Base-by-base conservation (phyloP, 2,113 vertebrate genomes). In the Scortum barcoo region DNA sequence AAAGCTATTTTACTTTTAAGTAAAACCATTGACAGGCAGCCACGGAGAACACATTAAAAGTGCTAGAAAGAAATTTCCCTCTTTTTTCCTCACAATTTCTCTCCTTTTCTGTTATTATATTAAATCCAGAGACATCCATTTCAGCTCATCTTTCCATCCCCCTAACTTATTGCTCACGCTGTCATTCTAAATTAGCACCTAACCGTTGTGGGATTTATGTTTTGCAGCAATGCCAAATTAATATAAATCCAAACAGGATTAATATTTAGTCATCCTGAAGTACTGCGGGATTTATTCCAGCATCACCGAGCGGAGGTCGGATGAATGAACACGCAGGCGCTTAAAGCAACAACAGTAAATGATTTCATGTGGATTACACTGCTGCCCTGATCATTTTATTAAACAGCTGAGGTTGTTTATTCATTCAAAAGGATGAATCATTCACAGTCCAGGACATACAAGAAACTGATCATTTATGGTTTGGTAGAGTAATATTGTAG, bases 401-500 rank as follows among this genome's bases (percentile, higher is more conserved):
- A 30, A 16, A 61, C 17, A 40, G 11, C 3, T 20, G n/a, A 14
- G 1, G 46, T 44, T 50, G 3, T 28, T 28, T 28, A 56, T 46
- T 22, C 10, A 20, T 38, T 38, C 14, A n/a, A 58, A 69, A 22
- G 4, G 16, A 63, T 46, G 13, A 80, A 51, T 54, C 44, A 16
- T 38, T 58, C 16, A 48, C 22, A 20, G 17, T 30, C 57, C 20
- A 51, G 28, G 17, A 9, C 22, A 51, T 9, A 30, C n/a, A 72
- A n/a, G 4, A 73, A 53, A 73, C n/a, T 36, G 54, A 17, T 60
- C 20, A 67, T 78, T 42, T 36, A 66, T 77, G 42, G 28, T 53
- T 79, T 57, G 19, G 10, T n/a, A n/a, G n/a, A n/a, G n/a, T n/a
- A n/a, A n/a, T n/a, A n/a, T n/a, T n/a, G n/a, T n/a, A n/a, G n/a